phyloP scores from a whole-genome alignment of 2,888 invertebrate species.

The Xanthorhoe spadicearia region DNA sequence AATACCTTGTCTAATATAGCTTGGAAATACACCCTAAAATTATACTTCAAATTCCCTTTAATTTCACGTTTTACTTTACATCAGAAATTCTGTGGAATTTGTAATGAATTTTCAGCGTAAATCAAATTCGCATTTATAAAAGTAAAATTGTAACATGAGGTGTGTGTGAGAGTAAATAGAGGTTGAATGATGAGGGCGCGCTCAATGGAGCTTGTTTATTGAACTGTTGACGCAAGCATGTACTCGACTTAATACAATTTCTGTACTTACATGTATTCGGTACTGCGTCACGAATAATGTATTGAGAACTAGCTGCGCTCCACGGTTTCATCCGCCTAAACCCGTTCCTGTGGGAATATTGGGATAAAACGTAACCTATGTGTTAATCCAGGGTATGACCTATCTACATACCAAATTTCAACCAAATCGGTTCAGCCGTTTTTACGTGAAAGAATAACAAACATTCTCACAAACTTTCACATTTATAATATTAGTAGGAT shows the following conservation, averaged over 20 bases:
- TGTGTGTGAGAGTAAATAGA: conserved; percentile 6
- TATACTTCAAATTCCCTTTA: neutral
- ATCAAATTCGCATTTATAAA: conserved; percentile 1
- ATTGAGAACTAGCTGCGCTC: too few relatives aligned
- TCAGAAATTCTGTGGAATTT: neutral
- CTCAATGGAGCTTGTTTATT: neutral
- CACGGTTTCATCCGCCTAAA: too few relatives aligned
- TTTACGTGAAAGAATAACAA: too few relatives aligned
- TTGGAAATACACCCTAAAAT: neutral
- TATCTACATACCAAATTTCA: too few relatives aligned
- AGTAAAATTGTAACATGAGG: neutral
- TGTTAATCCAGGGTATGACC: too few relatives aligned
- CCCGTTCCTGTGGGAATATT: too few relatives aligned
- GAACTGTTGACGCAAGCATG: neutral
- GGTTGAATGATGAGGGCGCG: conserved; percentile 1
- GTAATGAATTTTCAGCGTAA: neutral
- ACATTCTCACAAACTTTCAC: too few relatives aligned
- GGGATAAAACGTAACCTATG: too few relatives aligned
- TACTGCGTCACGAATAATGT: too few relatives aligned
- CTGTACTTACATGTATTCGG: neutral
- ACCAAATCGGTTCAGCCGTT: too few relatives aligned
- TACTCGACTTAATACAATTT: neutral
- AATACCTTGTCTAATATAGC: neutral
- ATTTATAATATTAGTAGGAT: too few relatives aligned
- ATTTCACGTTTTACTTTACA: neutral